Conservation (phyloP, 2,797 vertebrate species). For the Poeciliopsis turneri region DNA sequence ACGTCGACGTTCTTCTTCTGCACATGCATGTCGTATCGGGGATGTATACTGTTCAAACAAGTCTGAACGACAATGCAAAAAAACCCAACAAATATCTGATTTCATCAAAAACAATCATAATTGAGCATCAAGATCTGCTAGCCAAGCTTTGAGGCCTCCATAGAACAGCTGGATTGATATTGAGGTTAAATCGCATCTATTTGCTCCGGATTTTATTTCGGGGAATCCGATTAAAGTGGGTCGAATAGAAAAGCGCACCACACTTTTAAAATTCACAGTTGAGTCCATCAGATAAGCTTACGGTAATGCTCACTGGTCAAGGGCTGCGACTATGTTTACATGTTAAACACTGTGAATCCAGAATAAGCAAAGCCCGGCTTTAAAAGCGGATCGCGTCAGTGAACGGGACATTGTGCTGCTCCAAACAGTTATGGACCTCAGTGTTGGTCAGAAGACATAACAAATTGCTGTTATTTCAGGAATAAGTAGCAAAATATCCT, state of each 20-base stretch:
- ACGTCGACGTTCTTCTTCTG: too few relatives aligned
- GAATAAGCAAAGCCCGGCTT: slow-evolving; percentile 14
- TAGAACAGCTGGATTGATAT: not conserved
- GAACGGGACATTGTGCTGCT: not conserved
- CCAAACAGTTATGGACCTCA: not conserved
- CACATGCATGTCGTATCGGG: too few relatives aligned
- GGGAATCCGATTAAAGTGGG: not conserved
- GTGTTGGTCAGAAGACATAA: not conserved
- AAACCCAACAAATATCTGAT: too few relatives aligned
- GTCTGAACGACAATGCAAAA: too few relatives aligned
- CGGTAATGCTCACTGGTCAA: not conserved
- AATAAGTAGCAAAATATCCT: not conserved
- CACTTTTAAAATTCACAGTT: not conserved
- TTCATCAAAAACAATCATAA: too few relatives aligned
- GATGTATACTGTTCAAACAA: too few relatives aligned
- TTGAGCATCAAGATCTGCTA: too few relatives aligned
- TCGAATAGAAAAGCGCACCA: not conserved
- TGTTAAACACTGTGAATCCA: not conserved
- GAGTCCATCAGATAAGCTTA: not conserved
- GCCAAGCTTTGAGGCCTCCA: not conserved
- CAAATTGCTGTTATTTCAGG: not conserved
- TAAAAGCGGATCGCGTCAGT: not conserved
- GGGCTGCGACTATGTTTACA: not conserved
- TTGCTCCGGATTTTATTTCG: not conserved
- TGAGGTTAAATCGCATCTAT: not conserved